phyloP scores from a whole-genome alignment of 2,113 vertebrate genomes.

The Hymenochirus boettgeri region DNA sequence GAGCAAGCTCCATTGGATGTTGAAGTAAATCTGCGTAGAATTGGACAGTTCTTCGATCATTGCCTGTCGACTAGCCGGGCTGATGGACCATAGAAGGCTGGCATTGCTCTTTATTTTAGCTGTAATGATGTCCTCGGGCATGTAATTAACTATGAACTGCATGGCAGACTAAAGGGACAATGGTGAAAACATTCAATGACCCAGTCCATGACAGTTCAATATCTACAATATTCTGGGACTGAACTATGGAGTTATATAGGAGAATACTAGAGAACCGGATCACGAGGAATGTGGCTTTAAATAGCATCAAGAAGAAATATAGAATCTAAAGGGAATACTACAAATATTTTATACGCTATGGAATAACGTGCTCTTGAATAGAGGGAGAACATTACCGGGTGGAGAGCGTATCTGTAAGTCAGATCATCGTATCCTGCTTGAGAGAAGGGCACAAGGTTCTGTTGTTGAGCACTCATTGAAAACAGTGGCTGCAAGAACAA shows the following conservation, averaged over 20 bases:
- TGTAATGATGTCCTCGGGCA: conserved; percentile 50
- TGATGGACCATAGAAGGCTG: conserved; percentile 61
- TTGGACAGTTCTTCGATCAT: conserved; percentile 55
- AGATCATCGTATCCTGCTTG: conserved; percentile 51
- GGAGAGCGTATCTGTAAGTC: conserved; percentile 54
- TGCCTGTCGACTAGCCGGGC: conserved; percentile 54
- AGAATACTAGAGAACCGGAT: background rate
- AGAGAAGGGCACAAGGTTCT: conserved; percentile 62
- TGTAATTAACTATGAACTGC: conserved; percentile 59
- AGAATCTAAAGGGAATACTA: too few species aligned
- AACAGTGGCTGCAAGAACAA: conserved; percentile 61
- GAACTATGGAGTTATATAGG: too few species aligned
- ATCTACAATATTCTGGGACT: too few species aligned
- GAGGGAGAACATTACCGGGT: too few species aligned
- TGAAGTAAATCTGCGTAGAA: conserved; percentile 55
- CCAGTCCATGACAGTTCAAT: background rate
- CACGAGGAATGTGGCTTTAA: too few species aligned
- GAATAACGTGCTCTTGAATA: background rate
- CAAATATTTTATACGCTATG: too few species aligned
- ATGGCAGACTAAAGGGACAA: conserved; percentile 47
- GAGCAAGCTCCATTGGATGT: conserved; percentile 53
- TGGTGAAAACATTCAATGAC: background rate
- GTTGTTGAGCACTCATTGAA: conserved; percentile 66
- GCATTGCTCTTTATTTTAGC: conserved; percentile 68
- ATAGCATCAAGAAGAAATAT: too few species aligned